phyloP scores from a whole-genome alignment of 1,140 invertebrate genomes.

The Meloidogyne hapla region DNA sequence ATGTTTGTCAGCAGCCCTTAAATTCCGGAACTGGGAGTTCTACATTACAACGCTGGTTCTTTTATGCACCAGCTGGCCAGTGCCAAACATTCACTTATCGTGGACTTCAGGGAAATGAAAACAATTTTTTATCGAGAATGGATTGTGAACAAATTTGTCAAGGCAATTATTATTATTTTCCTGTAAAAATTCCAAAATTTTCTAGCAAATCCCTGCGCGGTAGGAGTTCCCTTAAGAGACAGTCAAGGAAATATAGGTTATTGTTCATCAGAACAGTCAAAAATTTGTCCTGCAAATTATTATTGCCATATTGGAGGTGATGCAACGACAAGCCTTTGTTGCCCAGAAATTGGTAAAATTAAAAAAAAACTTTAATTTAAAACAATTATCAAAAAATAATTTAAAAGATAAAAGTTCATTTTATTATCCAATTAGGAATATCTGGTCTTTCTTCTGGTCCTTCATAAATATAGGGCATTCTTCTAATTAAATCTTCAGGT shows the following conservation, averaged over 20 bases:
- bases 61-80: slow-evolving; percentile 54
- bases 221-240: slow-evolving; percentile 54
- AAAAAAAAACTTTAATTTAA: background rate
- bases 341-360: slow-evolving; percentile 58
- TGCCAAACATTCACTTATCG: slow-evolving; percentile 55
- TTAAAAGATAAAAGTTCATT: background rate
- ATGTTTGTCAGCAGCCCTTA: slow-evolving; percentile 58
- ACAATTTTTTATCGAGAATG: slow-evolving; percentile 57
- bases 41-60: slow-evolving; percentile 62
- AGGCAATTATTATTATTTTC: slow-evolving; percentile 26
- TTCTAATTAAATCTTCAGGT: slow-evolving; percentile 25
- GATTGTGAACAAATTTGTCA: slow-evolving; percentile 60
- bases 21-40: slow-evolving; percentile 60
- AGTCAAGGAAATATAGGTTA: slow-evolving; percentile 46
- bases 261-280: slow-evolving; percentile 52
- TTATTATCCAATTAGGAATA: slow-evolving; percentile 30
- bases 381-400: background rate
- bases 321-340: slow-evolving; percentile 55
- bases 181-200: slow-evolving; percentile 26
- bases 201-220: slow-evolving; percentile 60
- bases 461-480: background rate
- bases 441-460: slow-evolving; percentile 28
- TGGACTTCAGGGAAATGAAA: slow-evolving; percentile 62
- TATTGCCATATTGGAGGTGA: slow-evolving; percentile 62
- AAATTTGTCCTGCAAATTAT: slow-evolving; percentile 55